Conservation (phyloP, 1,140 invertebrate genomes). For the Thaumetopoea pityocampa region DNA sequence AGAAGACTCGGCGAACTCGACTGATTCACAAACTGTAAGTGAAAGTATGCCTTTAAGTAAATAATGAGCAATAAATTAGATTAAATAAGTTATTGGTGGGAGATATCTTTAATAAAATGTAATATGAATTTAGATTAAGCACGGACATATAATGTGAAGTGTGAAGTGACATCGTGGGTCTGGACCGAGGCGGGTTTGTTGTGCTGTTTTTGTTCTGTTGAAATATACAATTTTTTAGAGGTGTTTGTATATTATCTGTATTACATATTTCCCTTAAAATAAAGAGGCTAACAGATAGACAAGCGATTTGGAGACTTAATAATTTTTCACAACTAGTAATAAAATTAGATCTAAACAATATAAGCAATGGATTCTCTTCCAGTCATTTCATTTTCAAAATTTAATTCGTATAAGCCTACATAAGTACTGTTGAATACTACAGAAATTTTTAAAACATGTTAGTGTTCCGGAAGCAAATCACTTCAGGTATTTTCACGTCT, state of each 20-base stretch:
- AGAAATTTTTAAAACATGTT: too few species aligned
- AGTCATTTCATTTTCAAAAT: too few species aligned
- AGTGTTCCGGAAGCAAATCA: too few species aligned
- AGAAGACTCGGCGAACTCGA: conserved; percentile 46
- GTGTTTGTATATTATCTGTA: conserved; percentile 18
- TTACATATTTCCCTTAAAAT: conserved; percentile 13
- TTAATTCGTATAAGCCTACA: too few species aligned
- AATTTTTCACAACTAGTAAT: neutral
- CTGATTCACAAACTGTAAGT: conserved; percentile 59
- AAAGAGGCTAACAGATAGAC: conserved; percentile 17
- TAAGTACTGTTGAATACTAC: too few species aligned
- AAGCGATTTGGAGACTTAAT: neutral
- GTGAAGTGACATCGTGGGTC: conserved; percentile 24
- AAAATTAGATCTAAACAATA: neutral
- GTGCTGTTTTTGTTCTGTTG: conserved; percentile 26
- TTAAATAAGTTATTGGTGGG: conserved; percentile 21
- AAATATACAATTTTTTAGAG: conserved; percentile 14
- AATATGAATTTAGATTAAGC: conserved; percentile 31
- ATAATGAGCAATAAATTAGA: conserved; percentile 54
- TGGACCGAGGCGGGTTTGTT: conserved; percentile 15
- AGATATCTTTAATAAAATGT: conserved; percentile 40
- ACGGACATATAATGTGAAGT: conserved; percentile 46
- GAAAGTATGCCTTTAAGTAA: conserved; percentile 57
- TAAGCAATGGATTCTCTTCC: too few species aligned
- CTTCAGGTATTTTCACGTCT: too few species aligned